These are phyloP conservation scores for Ceuthmochares aereus DNA, from an alignment of 2,113 vertebrate genomes.

Conservation along the genomic window DNA sequence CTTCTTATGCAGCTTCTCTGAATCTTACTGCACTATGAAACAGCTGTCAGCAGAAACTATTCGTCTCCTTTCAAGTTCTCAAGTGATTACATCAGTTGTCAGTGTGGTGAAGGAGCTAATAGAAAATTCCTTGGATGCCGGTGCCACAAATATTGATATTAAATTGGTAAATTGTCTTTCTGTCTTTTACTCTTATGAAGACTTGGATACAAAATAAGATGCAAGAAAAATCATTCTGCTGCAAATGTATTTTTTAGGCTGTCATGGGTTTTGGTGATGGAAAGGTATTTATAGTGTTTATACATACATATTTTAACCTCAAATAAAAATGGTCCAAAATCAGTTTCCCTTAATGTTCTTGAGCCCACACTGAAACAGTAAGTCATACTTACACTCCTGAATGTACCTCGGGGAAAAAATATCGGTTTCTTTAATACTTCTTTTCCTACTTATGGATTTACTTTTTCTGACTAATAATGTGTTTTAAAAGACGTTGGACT, in stretches of 20 bases:
- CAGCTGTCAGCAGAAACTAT: constrained; percentile 86
- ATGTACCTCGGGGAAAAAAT: not conserved
- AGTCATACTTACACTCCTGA: not conserved
- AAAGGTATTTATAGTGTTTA: not conserved
- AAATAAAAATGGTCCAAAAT: not conserved
- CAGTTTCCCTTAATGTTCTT: not conserved
- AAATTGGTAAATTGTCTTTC: constrained; percentile 84
- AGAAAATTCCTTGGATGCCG: constrained; percentile 94
- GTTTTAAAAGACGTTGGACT: not conserved
- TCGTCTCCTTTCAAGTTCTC: constrained; percentile 89
- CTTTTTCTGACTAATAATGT: not conserved
- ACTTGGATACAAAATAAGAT: not conserved
- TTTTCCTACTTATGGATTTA: not conserved
- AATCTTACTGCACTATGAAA: constrained; percentile 82
- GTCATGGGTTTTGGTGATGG: accelerated
- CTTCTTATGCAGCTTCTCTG: not conserved
- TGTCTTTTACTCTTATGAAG: not conserved
- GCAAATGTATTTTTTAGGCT: not conserved
- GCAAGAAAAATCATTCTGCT: not conserved
- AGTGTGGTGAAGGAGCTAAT: constrained; percentile 94
- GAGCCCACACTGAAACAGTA: not conserved
- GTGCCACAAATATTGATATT: constrained; percentile 86
- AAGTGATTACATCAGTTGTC: constrained; percentile 90
- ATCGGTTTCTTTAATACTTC: not conserved
- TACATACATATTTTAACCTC: not conserved